phyloP scores from a whole-genome alignment of 30 jellyfish, hydroid and myxozoan species.

The Sanderia malayensis region DNA sequence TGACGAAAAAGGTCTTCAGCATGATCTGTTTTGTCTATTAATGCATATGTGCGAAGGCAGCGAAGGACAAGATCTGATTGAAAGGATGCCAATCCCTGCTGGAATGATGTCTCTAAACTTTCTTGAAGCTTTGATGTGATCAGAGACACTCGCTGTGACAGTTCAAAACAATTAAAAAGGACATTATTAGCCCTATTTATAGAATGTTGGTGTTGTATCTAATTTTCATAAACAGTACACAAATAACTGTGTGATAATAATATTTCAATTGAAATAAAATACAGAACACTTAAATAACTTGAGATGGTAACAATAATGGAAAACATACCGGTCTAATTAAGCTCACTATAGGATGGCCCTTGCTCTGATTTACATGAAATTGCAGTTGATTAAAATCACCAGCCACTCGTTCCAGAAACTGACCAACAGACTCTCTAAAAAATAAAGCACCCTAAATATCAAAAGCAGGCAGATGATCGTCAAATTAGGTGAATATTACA shows the following conservation, averaged over 20 bases:
- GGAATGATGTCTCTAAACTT: constrained; percentile 73
- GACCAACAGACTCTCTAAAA: constrained; percentile 81
- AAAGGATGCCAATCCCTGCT: constrained; percentile 49
- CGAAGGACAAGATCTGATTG: constrained; percentile 70
- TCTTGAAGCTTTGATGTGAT: constrained; percentile 96
- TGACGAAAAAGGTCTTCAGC: constrained; percentile 91
- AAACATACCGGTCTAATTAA: constrained; percentile 78
- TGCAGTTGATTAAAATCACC: constrained; percentile 95
- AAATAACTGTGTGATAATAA: no score
- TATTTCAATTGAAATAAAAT: no score
- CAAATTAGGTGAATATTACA: no score
- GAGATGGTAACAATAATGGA: no score
- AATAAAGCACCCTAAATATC: no score
- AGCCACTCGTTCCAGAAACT: constrained; percentile 85
- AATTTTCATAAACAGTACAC: no score
- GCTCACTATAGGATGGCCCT: constrained; percentile 85
- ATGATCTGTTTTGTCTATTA: constrained; percentile 79
- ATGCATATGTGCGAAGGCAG: constrained; percentile 84
- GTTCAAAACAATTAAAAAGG: no score
- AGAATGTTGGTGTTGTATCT: no score
- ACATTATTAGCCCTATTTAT: no score
- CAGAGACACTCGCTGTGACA: constrained; percentile 77
- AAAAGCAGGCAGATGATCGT: no score
- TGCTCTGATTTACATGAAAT: constrained; percentile 85
- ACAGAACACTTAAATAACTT: no score